A percentile compares a stretch with the other conserved stretches of the same genome.
These are phyloP conservation scores for Ahaetulla prasina DNA, from an alignment of 2,113 vertebrate species.

Conservation along the genomic window DNA sequence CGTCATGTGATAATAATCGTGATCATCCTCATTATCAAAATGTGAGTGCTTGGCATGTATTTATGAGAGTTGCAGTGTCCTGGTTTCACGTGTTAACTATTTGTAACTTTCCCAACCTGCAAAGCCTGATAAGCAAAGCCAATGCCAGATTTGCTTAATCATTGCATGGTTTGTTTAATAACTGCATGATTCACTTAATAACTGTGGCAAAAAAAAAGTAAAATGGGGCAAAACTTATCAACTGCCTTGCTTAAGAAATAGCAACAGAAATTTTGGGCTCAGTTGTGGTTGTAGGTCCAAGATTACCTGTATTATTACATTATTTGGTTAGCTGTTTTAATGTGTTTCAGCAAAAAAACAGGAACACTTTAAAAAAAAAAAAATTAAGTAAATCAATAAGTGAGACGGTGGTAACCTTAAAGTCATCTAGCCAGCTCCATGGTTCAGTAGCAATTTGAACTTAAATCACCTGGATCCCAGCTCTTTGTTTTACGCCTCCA, in stretches of 20 bases:
- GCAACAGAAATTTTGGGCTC: neutral
- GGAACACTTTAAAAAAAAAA: too few relatives aligned
- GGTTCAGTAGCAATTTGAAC: neutral
- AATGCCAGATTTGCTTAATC: neutral
- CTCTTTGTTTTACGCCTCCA: neutral
- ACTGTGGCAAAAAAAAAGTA: neutral
- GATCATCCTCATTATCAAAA: neutral
- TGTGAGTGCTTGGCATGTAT: neutral
- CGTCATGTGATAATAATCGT: too few relatives aligned
- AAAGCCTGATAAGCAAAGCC: neutral
- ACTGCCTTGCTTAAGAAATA: neutral
- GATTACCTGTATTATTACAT: neutral
- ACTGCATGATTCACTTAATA: neutral
- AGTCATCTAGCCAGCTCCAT: neutral
- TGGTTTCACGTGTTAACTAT: too few relatives aligned
- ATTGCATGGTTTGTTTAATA: neutral
- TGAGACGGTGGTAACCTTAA: neutral
- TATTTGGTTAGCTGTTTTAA: neutral
- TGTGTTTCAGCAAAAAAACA: neutral
- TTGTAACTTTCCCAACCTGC: neutral
- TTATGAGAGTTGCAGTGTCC: neutral
- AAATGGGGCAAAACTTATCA: neutral
- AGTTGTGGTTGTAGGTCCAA: neutral
- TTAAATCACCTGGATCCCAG: neutral
- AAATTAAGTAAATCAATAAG: neutral